Percentiles rank a stretch among this genome's conserved stretches.
phyloP scores from a whole-genome alignment of 2,113 vertebrate species.

The Sterna hirundo region DNA sequence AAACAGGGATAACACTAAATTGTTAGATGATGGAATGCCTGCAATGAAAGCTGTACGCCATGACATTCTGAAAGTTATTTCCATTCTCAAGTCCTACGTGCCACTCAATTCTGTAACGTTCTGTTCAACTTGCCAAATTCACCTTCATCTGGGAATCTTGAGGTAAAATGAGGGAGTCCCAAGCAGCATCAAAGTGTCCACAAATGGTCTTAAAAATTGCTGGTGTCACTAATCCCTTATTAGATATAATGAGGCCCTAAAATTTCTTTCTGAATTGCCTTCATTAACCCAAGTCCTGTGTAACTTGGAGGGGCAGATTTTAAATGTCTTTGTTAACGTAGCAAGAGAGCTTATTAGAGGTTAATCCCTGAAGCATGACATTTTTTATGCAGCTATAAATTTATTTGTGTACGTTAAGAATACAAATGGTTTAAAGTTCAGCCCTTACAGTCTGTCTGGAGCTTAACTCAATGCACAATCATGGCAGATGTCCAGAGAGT shows the following conservation, averaged over 20 bases:
- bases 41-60: not conserved
- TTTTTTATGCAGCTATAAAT: slow-evolving; percentile 60
- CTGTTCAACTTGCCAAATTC: not conserved
- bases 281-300: slow-evolving; percentile 49
- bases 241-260: slow-evolving; percentile 64
- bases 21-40: not conserved
- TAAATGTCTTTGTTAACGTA: slow-evolving; percentile 63
- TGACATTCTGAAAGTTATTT: not conserved
- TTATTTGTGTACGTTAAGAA: slow-evolving; percentile 54
- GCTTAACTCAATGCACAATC: slow-evolving; percentile 52
- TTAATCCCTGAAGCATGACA: slow-evolving; percentile 64
- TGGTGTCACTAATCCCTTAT: slow-evolving; percentile 66
- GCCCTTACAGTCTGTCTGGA: slow-evolving; percentile 35
- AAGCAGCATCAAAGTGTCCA: slow-evolving; percentile 54
- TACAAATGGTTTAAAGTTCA: slow-evolving; percentile 61
- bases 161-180: slow-evolving; percentile 3
- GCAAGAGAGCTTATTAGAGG: slow-evolving; percentile 53
- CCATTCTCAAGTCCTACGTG: not conserved
- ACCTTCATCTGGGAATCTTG: not conserved
- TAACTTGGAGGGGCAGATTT: slow-evolving; percentile 54
- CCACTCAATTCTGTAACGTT: not conserved
- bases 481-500: slow-evolving; percentile 21
- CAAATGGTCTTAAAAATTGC: slow-evolving; percentile 40
- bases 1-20: not conserved
- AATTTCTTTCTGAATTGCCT: slow-evolving; percentile 58